Conservation (phyloP, 2,113 vertebrate species). For the Scopus umbretta region DNA sequence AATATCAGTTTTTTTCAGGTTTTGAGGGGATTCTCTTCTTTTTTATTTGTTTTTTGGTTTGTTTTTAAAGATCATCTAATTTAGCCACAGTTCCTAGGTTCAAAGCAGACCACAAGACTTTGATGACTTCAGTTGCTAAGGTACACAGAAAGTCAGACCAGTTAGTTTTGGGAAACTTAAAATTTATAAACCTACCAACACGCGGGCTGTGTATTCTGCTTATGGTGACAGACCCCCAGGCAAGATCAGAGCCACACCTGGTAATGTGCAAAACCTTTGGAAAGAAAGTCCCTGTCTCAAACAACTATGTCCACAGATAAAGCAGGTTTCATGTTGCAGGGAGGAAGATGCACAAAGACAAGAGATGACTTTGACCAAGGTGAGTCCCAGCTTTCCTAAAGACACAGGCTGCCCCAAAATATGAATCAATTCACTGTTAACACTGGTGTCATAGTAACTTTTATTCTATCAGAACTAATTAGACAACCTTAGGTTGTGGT, state of each 20-base stretch:
- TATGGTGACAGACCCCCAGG: neutral
- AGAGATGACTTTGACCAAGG: neutral
- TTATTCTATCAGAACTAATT: conserved; percentile 1
- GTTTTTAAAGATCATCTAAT: neutral
- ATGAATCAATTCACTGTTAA: neutral
- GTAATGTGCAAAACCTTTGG: neutral
- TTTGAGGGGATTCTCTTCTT: neutral
- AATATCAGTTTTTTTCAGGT: neutral
- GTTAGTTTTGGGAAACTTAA: neutral
- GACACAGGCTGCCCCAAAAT: neutral
- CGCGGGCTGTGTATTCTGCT: neutral
- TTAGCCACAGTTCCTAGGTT: neutral
- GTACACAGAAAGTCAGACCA: neutral
- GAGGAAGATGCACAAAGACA: neutral
- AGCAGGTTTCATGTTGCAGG: neutral
- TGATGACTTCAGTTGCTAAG: neutral
- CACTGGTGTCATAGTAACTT: neutral
- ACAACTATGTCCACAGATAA: neutral
- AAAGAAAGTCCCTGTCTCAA: neutral
- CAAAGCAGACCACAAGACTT: neutral
- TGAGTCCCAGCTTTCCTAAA: neutral
- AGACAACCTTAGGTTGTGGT: neutral
- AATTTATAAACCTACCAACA: neutral
- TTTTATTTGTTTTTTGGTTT: neutral
- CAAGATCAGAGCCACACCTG: neutral